These are phyloP conservation scores for Penaeus monodon DNA, from an alignment of 2,888 invertebrate species.

Conservation along the genomic window DNA sequence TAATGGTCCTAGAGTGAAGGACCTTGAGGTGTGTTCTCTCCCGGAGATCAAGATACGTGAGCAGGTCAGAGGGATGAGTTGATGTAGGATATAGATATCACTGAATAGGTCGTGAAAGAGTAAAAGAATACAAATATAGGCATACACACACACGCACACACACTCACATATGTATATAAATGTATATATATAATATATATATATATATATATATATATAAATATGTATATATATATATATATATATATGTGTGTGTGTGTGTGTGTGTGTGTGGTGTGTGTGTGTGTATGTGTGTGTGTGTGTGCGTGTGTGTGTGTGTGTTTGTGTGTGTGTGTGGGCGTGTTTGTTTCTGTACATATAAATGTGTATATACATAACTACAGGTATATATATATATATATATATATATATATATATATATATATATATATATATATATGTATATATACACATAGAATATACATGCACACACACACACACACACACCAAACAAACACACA, in stretches of 20 bases:
- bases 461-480: no score
- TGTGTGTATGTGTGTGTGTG: neutral
- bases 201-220: neutral
- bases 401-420: no score
- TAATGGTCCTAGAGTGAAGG: no score
- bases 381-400: no score
- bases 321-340: neutral
- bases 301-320: neutral
- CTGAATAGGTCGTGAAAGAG: neutral
- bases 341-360: neutral
- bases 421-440: no score
- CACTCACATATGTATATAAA: neutral
- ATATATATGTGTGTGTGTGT: neutral
- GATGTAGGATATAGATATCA: no score
- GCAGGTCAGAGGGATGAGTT: no score
- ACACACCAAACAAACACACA: no score
- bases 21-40: no score
- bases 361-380: neutral
- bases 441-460: no score
- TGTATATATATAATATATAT: neutral
- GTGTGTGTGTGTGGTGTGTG: neutral
- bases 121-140: neutral
- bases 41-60: no score
- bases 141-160: neutral
- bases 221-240: neutral